Evolutionary conservation across 2,113 vertebrate species (phyloP).

Genomic region (Vidua chalybeata): DNA sequence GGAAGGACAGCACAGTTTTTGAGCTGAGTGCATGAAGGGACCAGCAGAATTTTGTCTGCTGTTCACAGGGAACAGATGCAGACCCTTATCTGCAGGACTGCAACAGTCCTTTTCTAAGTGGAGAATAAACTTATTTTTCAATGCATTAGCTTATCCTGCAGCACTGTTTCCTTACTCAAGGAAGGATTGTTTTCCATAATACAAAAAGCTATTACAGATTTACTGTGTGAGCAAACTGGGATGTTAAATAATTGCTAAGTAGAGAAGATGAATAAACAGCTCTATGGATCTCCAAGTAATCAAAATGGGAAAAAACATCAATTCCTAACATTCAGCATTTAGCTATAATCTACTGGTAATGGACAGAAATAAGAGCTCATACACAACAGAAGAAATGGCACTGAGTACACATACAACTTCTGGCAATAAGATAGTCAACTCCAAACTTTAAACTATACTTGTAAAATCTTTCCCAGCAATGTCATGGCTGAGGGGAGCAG

Average conservation of each 20-base stretch:
- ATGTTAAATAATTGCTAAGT: slow-evolving; percentile 25
- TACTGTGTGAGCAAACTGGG: background rate
- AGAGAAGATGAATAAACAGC: slow-evolving; percentile 1
- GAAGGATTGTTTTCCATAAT: slow-evolving; percentile 2
- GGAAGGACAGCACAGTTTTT: background rate
- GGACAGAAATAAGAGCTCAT: background rate
- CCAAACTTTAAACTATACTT: background rate
- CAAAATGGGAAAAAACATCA: background rate
- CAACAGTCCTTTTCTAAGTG: background rate
- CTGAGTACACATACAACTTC: background rate
- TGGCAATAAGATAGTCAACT: background rate
- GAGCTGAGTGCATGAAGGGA: background rate
- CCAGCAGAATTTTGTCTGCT: background rate
- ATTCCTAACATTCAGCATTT: background rate
- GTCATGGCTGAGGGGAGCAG: background rate
- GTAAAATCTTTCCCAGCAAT: background rate
- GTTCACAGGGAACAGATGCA: background rate
- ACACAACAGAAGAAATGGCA: background rate
- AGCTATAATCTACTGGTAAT: background rate
- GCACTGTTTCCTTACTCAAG: background rate
- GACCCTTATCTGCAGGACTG: background rate
- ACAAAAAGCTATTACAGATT: slow-evolving; percentile 17
- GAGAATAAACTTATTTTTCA: slow-evolving; percentile 5
- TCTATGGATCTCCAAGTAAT: background rate
- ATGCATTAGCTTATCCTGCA: background rate